Base-by-base conservation (phyloP, 2,113 vertebrate genomes). In the Poeciliopsis retropinna region DNA sequence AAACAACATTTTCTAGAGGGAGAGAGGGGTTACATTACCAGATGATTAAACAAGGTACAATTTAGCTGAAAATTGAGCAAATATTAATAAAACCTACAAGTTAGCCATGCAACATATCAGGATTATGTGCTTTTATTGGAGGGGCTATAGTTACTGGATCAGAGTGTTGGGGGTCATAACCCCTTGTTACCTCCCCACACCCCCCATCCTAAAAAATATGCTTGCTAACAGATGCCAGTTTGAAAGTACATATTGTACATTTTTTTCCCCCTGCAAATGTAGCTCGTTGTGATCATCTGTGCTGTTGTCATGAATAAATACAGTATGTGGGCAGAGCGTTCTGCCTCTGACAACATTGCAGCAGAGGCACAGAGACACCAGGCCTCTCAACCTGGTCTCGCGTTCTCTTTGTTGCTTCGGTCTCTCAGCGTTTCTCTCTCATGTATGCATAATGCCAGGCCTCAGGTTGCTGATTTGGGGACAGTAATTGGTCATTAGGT, bases 401-500 rank as follows among this genome's bases (percentile, higher is more conserved):
- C 12, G 60, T 67, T 70, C 25, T 44, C 28, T 34, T 69, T 64
- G 51, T 65, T n/a, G 51, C 51, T 60, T 51, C 41, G 32, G 32
- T 64, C 51, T 30, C 47, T 54, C 70, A 47, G 44, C 28, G 30
- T 25, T 17, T 9, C 37, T 27, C 60, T 51, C 31, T 1, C 68
- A 60, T 67, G 65, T 39, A 34, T 60, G 70, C 71, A 75, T 31
- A 67, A 67, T 44, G 44, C 19, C 67, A 89, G 83, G 85, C 79
- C 87, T 90, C 90, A 92, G 92, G 89, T 93, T 94, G 89, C 91
- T 87, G 91, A 92, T 93, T 92, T 91, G 88, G 88, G 83, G 90
- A 87, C 80, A 89, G 92, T 94, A 93, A 95, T 95, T 94, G 93
- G 92, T 89, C 80, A 93, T 93, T 91, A 94, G 90, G 87, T 64